Evolutionary conservation across 2,797 vertebrate species (phyloP).

Genomic region (Cebuella pygmaea): DNA sequence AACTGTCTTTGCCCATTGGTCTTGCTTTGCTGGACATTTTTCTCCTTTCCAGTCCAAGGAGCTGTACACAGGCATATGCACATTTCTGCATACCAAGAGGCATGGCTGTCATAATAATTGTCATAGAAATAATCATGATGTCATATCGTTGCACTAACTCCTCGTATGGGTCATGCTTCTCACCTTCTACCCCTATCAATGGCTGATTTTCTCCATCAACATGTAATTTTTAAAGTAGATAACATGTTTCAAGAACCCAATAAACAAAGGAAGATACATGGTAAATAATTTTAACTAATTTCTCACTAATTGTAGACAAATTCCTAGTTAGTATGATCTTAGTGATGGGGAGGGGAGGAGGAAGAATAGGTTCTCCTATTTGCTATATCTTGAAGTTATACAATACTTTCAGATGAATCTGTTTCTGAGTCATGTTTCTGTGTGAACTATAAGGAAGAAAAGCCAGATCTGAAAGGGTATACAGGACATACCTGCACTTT

Average conservation of each 20-base stretch:
- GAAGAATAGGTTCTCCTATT: neutral
- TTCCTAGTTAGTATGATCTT: constrained; percentile 11
- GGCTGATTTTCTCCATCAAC: neutral
- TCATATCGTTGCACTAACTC: neutral
- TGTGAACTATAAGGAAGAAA: neutral
- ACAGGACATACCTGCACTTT: neutral
- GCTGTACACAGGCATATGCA: neutral
- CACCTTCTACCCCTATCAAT: neutral
- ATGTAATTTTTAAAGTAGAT: neutral
- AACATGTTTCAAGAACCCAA: neutral
- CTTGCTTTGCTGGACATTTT: neutral
- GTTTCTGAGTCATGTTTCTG: constrained; percentile 5
- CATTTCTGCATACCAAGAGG: neutral
- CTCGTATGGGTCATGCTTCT: neutral
- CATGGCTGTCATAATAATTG: neutral
- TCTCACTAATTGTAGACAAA: neutral
- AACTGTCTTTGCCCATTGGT: neutral
- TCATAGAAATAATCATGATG: neutral
- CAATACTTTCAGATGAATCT: neutral
- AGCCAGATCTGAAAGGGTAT: neutral
- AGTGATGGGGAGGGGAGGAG: neutral
- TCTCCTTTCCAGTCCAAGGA: neutral
- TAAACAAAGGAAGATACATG: neutral
- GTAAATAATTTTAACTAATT: constrained; percentile 43
- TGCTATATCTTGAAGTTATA: constrained; percentile 13